Percentiles rank a stretch among this genome's conserved stretches.
phyloP scores from a whole-genome alignment of 2,888 invertebrate genomes.

The Ichneumoninae sp. region DNA sequence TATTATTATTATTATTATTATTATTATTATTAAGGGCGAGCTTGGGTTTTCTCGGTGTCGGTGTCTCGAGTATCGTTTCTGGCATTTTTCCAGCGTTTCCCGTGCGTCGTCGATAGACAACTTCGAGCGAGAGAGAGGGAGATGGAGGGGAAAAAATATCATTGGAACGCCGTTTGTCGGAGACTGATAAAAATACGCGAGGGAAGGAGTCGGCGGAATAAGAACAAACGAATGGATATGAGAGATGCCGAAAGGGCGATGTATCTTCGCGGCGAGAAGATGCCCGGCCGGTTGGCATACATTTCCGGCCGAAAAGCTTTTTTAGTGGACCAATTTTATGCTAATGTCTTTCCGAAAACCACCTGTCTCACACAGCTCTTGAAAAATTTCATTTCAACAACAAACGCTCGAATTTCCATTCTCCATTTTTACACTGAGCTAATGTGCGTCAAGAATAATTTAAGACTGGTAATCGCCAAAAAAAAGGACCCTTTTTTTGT shows the following conservation, averaged over 20 bases:
- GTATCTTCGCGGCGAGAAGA: background rate
- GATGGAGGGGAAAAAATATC: conserved; percentile 6
- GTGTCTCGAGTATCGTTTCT: conserved; percentile 46
- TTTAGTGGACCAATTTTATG: conserved; percentile 10
- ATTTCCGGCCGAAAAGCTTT: conserved; percentile 2
- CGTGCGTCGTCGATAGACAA: conserved; percentile 36
- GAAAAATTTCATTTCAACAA: background rate
- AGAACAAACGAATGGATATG: conserved; percentile 20
- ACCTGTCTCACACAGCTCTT: background rate
- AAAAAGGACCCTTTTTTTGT: too few relatives aligned
- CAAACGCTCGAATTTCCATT: too few relatives aligned
- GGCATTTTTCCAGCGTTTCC: conserved; percentile 50
- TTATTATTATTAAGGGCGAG: background rate
- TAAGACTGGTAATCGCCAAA: too few relatives aligned
- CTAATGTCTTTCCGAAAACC: background rate
- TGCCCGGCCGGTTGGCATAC: background rate
- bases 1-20: too few relatives aligned
- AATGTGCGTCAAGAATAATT: too few relatives aligned
- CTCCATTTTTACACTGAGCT: too few relatives aligned
- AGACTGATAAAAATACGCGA: conserved; percentile 50
- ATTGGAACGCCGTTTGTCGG: conserved; percentile 21
- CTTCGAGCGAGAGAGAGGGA: conserved; percentile 9
- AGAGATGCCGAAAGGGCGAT: background rate
- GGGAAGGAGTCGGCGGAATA: conserved; percentile 46
- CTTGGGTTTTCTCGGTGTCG: background rate